Percentiles rank a stretch among this genome's conserved stretches.
phyloP scores from a whole-genome alignment of 2,113 vertebrate species.

The Sus scrofa region T2T-Sscrofa CM000816.6:52195001-52195500 shows the following conservation, averaged over 20 bases:
- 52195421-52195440: too few relatives aligned
- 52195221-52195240: slow-evolving; percentile 97
- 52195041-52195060: not conserved
- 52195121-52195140: not conserved
- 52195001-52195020: not conserved
- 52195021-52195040: not conserved
- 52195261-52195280: slow-evolving; percentile 93
- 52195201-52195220: slow-evolving; percentile 91
- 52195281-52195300: slow-evolving; percentile 97
- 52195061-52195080: not conserved
- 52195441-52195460: too few relatives aligned
- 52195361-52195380: not conserved
- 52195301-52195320: slow-evolving; percentile 92
- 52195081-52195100: not conserved
- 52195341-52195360: not conserved
- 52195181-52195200: slow-evolving; percentile 94
- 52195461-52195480: not conserved
- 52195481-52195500: too few relatives aligned
- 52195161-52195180: slow-evolving; percentile 97
- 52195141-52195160: rapidly evolving
- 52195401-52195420: too few relatives aligned
- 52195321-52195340: slow-evolving; percentile 87
- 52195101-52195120: not conserved
- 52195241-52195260: slow-evolving; percentile 91
- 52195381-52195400: not conserved